A percentile compares a stretch with the other conserved stretches of the same genome.
Evolutionary conservation across 1,140 invertebrate genomes (phyloP).

Genomic region (Ceratosolen solmsi): DNA sequence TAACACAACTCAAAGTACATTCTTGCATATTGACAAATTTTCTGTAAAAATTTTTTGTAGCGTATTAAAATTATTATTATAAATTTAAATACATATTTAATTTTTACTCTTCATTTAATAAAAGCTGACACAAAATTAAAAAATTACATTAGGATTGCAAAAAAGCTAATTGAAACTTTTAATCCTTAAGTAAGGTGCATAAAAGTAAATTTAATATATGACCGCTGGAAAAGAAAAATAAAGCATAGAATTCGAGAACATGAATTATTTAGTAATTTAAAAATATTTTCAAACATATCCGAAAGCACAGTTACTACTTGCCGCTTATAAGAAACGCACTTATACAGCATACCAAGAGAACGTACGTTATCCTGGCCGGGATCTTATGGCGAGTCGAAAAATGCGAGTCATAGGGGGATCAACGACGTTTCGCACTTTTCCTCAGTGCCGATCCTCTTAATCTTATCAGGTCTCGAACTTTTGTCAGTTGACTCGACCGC

Average conservation of each 20-base stretch:
- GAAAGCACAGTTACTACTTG: background rate
- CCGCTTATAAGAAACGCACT: constrained; percentile 2
- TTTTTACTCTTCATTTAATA: background rate
- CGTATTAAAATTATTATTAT: too few species aligned
- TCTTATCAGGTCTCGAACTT: constrained; percentile 59
- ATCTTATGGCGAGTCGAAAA: constrained; percentile 43
- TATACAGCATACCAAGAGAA: background rate
- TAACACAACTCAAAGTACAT: too few species aligned
- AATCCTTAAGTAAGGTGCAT: background rate
- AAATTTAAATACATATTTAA: background rate
- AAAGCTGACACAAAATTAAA: background rate
- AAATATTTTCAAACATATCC: constrained; percentile 1
- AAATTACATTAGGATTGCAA: background rate
- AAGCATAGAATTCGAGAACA: background rate
- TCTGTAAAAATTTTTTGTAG: too few species aligned
- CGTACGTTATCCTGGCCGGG: constrained; percentile 41
- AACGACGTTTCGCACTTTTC: constrained; percentile 52
- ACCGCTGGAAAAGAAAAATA: background rate
- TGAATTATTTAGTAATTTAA: constrained; percentile 1
- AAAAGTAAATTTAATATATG: background rate
- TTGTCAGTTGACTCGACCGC: constrained; percentile 42
- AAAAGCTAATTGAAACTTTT: background rate
- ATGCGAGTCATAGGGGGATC: constrained; percentile 43
- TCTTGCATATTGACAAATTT: too few species aligned
- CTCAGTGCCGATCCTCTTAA: constrained; percentile 56